phyloP scores from a whole-genome alignment of 1,140 invertebrate genomes.

The Zaprionus davidi region DNA sequence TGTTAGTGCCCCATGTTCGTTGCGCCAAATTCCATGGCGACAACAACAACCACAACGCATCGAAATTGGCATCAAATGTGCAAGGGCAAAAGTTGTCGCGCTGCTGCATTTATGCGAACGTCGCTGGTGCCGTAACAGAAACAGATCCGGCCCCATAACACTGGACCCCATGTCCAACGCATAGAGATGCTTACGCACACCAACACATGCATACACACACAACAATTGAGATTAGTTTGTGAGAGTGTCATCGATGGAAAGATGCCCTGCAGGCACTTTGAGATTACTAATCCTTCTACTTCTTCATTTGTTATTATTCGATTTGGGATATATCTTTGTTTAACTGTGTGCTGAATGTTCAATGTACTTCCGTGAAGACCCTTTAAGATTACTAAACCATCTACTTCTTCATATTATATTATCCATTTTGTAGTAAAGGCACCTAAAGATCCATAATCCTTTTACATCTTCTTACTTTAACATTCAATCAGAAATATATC shows the following conservation, averaged over 20 bases:
- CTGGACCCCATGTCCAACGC: constrained; percentile 37
- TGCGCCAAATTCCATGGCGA: constrained; percentile 57
- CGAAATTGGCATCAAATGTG: constrained; percentile 57
- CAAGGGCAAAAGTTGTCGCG: constrained; percentile 63
- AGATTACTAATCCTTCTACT: no score
- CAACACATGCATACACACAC: constrained; percentile 46
- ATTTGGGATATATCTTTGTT: no score
- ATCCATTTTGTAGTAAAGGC: no score
- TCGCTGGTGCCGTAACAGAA: constrained; percentile 32
- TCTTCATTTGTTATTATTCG: no score
- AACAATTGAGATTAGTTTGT: constrained; percentile 4
- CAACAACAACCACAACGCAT: constrained; percentile 31
- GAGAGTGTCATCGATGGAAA: not conserved
- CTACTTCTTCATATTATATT: no score
- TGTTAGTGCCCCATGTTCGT: constrained; percentile 51
- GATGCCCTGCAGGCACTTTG: constrained; percentile 8
- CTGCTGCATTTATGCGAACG: constrained; percentile 70
- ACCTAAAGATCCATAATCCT: no score
- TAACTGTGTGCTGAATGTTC: no score
- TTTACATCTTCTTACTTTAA: no score
- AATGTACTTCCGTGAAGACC: no score
- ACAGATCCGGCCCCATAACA: constrained; percentile 31
- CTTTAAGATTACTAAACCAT: no score
- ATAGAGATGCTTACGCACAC: constrained; percentile 37
- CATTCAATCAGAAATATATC: no score